A percentile compares a stretch with the other conserved stretches of the same genome.
These are phyloP conservation scores for Dione juno DNA, from an alignment of 2,888 invertebrate species.

Conservation along the genomic window DNA sequence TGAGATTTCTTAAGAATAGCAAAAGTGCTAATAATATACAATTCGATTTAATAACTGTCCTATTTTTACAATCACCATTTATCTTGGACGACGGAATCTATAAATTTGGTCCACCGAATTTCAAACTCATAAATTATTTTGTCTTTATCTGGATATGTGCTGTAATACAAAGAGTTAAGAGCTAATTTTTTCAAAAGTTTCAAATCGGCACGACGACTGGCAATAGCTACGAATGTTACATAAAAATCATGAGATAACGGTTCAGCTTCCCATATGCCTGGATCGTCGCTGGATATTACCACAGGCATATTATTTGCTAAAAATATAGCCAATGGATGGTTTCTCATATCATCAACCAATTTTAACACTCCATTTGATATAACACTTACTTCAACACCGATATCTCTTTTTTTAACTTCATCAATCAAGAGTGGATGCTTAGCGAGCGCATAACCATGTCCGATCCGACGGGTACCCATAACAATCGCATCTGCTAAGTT, in stretches of 20 bases:
- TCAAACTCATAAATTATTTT: constrained; percentile 68
- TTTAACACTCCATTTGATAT: constrained; percentile 90
- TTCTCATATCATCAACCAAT: constrained; percentile 88
- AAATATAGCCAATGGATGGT: constrained; percentile 87
- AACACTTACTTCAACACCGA: constrained; percentile 90
- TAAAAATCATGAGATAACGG: constrained; percentile 89
- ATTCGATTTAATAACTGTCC: background rate
- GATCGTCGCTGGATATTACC: constrained; percentile 90
- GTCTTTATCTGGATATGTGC: constrained; percentile 79
- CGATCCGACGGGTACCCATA: constrained; percentile 88
- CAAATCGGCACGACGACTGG: constrained; percentile 87
- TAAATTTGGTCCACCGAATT: constrained; percentile 71
- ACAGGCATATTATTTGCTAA: constrained; percentile 87
- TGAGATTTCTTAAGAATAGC: constrained; percentile 14
- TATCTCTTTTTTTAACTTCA: constrained; percentile 82
- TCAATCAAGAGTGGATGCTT: constrained; percentile 88
- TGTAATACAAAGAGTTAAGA: constrained; percentile 88
- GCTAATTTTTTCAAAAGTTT: constrained; percentile 89
- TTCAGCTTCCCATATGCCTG: constrained; percentile 89
- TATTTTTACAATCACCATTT: constrained; percentile 49
- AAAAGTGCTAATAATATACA: background rate
- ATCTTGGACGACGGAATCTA: constrained; percentile 58
- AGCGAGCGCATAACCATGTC: constrained; percentile 88
- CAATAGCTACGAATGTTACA: constrained; percentile 89
- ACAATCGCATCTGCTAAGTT: constrained; percentile 90